These are phyloP conservation scores for Amiota communis DNA, from an alignment of 2,888 invertebrate genomes.

Conservation along the genomic window DNA sequence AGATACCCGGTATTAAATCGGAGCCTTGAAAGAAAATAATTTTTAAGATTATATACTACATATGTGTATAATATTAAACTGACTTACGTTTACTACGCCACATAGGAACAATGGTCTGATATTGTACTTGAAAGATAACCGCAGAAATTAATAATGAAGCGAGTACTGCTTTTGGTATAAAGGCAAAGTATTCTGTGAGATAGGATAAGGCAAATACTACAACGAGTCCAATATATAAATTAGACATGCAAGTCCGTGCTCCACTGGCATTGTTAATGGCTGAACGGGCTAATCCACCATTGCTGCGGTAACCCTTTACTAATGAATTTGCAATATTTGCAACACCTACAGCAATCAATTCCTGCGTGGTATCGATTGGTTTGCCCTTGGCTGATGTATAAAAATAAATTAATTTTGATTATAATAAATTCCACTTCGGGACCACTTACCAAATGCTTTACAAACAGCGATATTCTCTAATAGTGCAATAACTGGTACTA, in stretches of 20 bases:
- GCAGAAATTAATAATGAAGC: slow-evolving; percentile 93
- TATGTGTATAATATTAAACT: neutral
- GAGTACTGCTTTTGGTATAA: slow-evolving; percentile 86
- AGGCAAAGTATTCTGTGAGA: slow-evolving; percentile 90
- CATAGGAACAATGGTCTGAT: slow-evolving; percentile 87
- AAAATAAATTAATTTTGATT: neutral
- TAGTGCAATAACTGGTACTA: slow-evolving; percentile 88
- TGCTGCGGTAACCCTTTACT: slow-evolving; percentile 86
- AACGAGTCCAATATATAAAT: slow-evolving; percentile 85
- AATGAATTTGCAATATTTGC: slow-evolving; percentile 86
- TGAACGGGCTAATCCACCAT: slow-evolving; percentile 86
- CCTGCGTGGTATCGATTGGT: slow-evolving; percentile 91
- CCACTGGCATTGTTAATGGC: slow-evolving; percentile 93
- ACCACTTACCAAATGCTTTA: slow-evolving; percentile 58
- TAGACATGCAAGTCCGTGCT: slow-evolving; percentile 87
- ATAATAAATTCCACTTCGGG: neutral
- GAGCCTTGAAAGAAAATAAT: slow-evolving; percentile 77
- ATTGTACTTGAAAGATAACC: slow-evolving; percentile 91
- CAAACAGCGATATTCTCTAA: slow-evolving; percentile 88
- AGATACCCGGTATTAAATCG: slow-evolving; percentile 87
- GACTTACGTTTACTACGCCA: slow-evolving; percentile 89
- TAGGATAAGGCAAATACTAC: slow-evolving; percentile 87
- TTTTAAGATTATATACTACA: neutral
- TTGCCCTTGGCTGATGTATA: slow-evolving; percentile 78
- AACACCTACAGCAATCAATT: slow-evolving; percentile 87